Conservation (phyloP, 2,888 invertebrate genomes). For the Rapana venosa region DNA sequence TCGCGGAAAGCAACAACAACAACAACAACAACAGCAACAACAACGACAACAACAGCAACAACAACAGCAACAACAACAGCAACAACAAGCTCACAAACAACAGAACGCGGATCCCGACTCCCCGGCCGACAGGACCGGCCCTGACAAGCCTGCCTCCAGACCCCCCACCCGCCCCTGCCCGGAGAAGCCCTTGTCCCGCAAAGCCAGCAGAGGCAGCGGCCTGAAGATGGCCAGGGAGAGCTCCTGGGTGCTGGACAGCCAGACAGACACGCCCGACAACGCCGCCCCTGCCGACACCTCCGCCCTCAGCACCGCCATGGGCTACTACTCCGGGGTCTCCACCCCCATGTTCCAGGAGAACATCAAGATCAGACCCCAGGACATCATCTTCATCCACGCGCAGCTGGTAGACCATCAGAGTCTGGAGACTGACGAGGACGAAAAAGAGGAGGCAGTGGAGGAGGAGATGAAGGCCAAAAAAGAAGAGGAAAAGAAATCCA, state of each 20-base stretch:
- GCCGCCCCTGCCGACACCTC: neutral
- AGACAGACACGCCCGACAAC: neutral
- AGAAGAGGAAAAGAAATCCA: neutral
- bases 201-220: neutral
- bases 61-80: neutral
- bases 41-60: neutral
- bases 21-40: slow-evolving; percentile 1
- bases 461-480: neutral
- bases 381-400: neutral
- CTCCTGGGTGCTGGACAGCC: neutral
- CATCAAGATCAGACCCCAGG: slow-evolving; percentile 7
- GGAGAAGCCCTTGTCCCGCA: neutral
- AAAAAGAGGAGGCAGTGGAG: neutral
- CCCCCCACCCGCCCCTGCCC: neutral
- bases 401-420: neutral
- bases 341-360: slow-evolving; percentile 25
- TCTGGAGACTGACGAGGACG: neutral
- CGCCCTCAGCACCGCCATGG: slow-evolving; percentile 14
- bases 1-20: neutral
- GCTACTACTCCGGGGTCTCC: neutral
- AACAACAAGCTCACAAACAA: neutral
- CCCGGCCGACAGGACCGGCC: neutral
- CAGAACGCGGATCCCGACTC: neutral
- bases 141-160: neutral
- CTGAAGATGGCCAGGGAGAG: neutral